A percentile compares a stretch with the other conserved stretches of the same genome.
These are phyloP conservation scores for Plectropomus leopardus DNA, from an alignment of 2,113 vertebrate genomes.

Conservation along the genomic window DNA sequence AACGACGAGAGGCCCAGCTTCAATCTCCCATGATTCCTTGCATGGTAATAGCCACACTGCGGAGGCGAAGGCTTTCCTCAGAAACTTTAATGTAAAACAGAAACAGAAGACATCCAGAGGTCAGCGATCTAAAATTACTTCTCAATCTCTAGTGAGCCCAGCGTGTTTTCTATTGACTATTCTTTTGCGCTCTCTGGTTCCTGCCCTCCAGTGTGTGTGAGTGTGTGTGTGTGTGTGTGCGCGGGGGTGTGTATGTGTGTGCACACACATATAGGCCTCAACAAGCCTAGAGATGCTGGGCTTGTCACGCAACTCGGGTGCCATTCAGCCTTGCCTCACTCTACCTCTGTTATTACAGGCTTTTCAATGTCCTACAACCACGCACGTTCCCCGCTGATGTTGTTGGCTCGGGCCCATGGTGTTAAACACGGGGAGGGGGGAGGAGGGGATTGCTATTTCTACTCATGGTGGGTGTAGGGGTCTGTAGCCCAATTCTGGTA, in stretches of 20 bases:
- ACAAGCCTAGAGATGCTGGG: slow-evolving; percentile 84
- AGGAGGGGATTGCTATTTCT: slow-evolving; percentile 50
- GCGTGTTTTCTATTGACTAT: slow-evolving; percentile 86
- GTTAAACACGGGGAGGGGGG: slow-evolving; percentile 56
- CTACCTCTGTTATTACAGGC: slow-evolving; percentile 81
- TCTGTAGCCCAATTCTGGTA: slow-evolving; percentile 58
- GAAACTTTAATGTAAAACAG: slow-evolving; percentile 82
- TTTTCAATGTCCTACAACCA: slow-evolving; percentile 78
- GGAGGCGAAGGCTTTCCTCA: slow-evolving; percentile 60
- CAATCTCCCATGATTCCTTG: slow-evolving; percentile 71
- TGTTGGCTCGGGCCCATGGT: slow-evolving; percentile 75
- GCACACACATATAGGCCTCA: slow-evolving; percentile 80
- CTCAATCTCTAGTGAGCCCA: slow-evolving; percentile 78
- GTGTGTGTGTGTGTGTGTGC: slow-evolving; percentile 62
- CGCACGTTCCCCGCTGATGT: slow-evolving; percentile 78
- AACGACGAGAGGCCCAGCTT: slow-evolving; percentile 37
- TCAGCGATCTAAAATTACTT: slow-evolving; percentile 84
- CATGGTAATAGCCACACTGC: slow-evolving; percentile 56
- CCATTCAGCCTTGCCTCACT: slow-evolving; percentile 73
- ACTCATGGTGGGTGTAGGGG: slow-evolving; percentile 49
- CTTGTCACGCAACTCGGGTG: slow-evolving; percentile 85
- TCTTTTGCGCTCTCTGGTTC: slow-evolving; percentile 81
- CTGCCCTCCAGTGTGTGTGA: slow-evolving; percentile 83
- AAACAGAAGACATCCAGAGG: slow-evolving; percentile 80
- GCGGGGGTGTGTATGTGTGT: slow-evolving; percentile 18